Evolutionary conservation across 1,140 invertebrate genomes (phyloP), one percentile per base, ranked within the genome.

Genomic region (Drosophila pallidifrons): DNA sequence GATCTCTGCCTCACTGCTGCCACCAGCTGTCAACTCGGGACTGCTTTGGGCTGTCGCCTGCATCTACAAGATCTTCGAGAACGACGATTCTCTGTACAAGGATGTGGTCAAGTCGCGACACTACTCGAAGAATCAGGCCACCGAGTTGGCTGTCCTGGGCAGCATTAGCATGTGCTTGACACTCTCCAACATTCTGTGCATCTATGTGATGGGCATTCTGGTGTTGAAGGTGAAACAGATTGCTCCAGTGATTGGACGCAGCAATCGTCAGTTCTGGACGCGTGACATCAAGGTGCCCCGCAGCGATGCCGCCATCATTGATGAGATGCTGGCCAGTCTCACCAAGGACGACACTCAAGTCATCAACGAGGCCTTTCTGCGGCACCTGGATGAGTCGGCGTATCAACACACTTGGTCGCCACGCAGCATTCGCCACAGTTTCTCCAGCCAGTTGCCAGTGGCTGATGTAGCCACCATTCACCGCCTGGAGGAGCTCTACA

Each of bases 221-320:
- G 94, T 96, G 46, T 93, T 96, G 16, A 96, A 96, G 93, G 95
- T 96, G 73, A 97, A 97, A 92, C 95, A 96, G 94, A 96, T 96
- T 6, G 95, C 95, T 30, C 96, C 96, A 1, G 93, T 94, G 1
- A 94, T 94, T 10, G 85, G 77, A 0, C 76, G 81, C 15, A 92
- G 93, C 16, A 93, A 94, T 77, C 91, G 93, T n/a, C 91, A 93
- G 58, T 96, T 96, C 82, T 96, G 95, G 95, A 94, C 94, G 75
- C 93, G 95, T 67, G 96, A 96, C 82, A 93, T 96, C 32, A 94
- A 95, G 93, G 93, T 95, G 71, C 93, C 94, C 6, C 87, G 94
- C 25, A 70, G 65, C 8, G 79, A 92, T 59, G 79, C 80, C 0
- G 88, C 81, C 6, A 78, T 92, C 1, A 85, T 92, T 2, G 82